Evolutionary conservation across 2,888 invertebrate genomes (phyloP), one percentile per base, ranked within the genome.

Genomic region (Drosophila paracracens): DNA sequence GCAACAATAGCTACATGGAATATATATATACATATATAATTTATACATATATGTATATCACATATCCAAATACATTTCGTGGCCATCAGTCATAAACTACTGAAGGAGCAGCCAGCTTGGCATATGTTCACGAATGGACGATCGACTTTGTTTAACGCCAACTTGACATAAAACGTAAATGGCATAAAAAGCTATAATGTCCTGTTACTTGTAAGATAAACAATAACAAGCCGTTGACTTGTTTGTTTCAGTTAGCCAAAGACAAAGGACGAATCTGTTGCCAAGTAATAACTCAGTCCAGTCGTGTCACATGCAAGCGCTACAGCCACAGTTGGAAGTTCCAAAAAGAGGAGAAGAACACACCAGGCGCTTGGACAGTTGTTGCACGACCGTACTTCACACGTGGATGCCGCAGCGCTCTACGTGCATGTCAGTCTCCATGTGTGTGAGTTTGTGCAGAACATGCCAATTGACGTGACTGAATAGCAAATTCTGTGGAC

Each of bases 151-250:
- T 76, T 68, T 73, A 74, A 70, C 59, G 67, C 58, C 81, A 67
- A 76, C 67, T 79, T 79, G 74, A 83, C 70, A 76, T 77, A 83
- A 87, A 89, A 85, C 90, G 90, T 90, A 90, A 88, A 77, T 83
- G 89, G 76, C 79, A 87, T 90, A 90, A 88, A 90, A 90, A 83
- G 83, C 83, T 79, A 90, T 85, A 86, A 87, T 90, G 88, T 81
- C 59, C 71, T 73, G 76, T 70, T 79, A 75, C 88, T 75, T 83
- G 72, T 75, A 66, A 76, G 87, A 87, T 86, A 88, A 90, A 88
- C 90, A 87, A 88, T 83, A 85, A 83, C 81, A 89, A 79, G 68
- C 61, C 67, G 79, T 76, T 64, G 68, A 61, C 68, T 75, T 73
- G 70, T 82, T 79, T 73, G 67, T 80, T 85, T 54, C 40, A 51